Evolutionary conservation across 2,888 invertebrate genomes (phyloP), one percentile per base, ranked within the genome.

Genomic region (Cheilosia variabilis): DNA sequence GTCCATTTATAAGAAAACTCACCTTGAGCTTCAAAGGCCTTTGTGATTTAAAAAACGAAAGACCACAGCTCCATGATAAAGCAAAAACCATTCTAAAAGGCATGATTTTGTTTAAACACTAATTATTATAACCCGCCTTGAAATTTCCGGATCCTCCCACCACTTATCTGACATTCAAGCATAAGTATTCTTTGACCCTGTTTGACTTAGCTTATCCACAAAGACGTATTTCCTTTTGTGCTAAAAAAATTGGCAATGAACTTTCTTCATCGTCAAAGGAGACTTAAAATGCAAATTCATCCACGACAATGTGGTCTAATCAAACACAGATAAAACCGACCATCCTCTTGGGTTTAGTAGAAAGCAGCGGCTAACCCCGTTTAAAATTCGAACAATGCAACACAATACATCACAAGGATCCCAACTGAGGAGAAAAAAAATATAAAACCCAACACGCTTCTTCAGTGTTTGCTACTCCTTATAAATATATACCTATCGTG

Each of bases 321-420:
- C 84, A 84, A 79, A 84, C 75, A 84, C 43, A 75, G 84, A 84
- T 84, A 84, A 84, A 65, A 57, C 43, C 50, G 27, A 34, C 43
- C 41, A 45, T 15, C 52, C 10, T 31, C 31, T 31, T 3, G 27
- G 63, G 22, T 37, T 57, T n/a, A 41, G 19, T 7, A 9, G 10
- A 5, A 60, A 7, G 24, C 37, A 71, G 43, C 50, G 52, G 53
- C n/a, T 53, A 62, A 73, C 52, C 62, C 69, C 62, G 62, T 27
- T 80, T 71, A 63, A 73, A 68, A 68, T 68, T 80, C 62, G 24
- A 69, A 84, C 69, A 84, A 84, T 79, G 73, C 78, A 84, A 60
- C 34, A 79, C 69, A 83, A 68, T 68, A 83, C 69, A 73, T 73
- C 66, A 77, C 68, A 72, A 62, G 68, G 19, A 68, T 45, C 45